Conservation (phyloP, 2,113 vertebrate genomes). For the Anhinga anhinga region DNA sequence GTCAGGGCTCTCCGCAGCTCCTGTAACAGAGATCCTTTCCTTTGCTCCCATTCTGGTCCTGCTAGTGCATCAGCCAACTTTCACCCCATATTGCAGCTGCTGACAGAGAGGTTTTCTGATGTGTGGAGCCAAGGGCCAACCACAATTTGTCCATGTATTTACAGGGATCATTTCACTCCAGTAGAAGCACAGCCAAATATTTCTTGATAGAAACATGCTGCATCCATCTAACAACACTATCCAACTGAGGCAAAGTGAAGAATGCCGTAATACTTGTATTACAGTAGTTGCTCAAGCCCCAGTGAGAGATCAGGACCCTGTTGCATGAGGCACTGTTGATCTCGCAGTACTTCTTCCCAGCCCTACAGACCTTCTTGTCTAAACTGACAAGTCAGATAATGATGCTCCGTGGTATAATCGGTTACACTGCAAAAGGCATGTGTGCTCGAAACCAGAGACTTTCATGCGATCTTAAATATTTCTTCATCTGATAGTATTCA, state of each 20-base stretch:
- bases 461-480: background rate
- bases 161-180: conserved; percentile 56
- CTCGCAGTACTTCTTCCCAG: background rate
- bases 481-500: background rate
- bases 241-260: conserved; percentile 45
- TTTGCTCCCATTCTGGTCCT: conserved; percentile 46
- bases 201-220: conserved; percentile 58
- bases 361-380: background rate
- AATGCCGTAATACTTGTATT: background rate
- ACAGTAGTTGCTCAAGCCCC: conserved; percentile 34
- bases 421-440: background rate
- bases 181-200: conserved; percentile 2
- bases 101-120: conserved; percentile 64
- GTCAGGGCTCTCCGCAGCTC: conserved; percentile 23
- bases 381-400: conserved; percentile 2
- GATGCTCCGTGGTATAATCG: background rate
- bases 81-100: conserved; percentile 44
- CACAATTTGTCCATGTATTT: conserved; percentile 64
- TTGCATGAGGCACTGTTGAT: background rate
- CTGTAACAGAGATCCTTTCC: conserved; percentile 52
- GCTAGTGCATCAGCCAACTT: conserved; percentile 33
- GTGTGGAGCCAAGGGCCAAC: conserved; percentile 44
- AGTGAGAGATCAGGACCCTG: conserved; percentile 18
- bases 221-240: conserved; percentile 44
- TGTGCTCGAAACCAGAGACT: background rate